phyloP scores from a whole-genome alignment of 92 coral and sea anemone species.

The Epizoanthus ramosus region DNA sequence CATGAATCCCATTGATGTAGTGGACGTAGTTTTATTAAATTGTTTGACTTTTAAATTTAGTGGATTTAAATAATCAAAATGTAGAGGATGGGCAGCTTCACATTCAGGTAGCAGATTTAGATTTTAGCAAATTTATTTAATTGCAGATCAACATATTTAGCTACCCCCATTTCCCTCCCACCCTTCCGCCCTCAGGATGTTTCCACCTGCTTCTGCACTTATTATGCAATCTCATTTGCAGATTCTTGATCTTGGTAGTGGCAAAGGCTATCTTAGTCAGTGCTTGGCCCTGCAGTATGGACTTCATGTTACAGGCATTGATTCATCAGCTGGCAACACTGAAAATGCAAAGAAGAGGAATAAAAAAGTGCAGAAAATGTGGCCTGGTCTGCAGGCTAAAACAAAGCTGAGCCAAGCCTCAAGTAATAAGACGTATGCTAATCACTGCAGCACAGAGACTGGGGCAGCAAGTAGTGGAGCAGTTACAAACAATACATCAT shows the following conservation, averaged over 20 bases:
- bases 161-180: too few relatives aligned
- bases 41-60: too few relatives aligned
- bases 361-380: slow-evolving; percentile 64
- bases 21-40: too few relatives aligned
- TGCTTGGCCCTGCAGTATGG: slow-evolving; percentile 69
- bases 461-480: not conserved
- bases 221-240: slow-evolving; percentile 3
- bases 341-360: slow-evolving; percentile 78
- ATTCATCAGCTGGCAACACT: slow-evolving; percentile 73
- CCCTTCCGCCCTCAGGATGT: too few relatives aligned
- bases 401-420: not conserved
- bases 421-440: not conserved
- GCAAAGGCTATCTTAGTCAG: slow-evolving; percentile 89
- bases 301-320: slow-evolving; percentile 73
- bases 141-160: too few relatives aligned
- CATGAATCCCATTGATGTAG: too few relatives aligned
- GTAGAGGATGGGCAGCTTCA: too few relatives aligned
- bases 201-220: too few relatives aligned
- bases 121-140: too few relatives aligned
- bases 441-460: not conserved
- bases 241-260: slow-evolving; percentile 91
- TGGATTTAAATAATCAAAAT: too few relatives aligned
- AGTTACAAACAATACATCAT: not conserved
- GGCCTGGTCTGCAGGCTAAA: slow-evolving; percentile 60
- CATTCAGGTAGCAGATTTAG: too few relatives aligned